Base-by-base conservation (phyloP, 2,888 invertebrate genomes). In the Cotesia congregata region DNA sequence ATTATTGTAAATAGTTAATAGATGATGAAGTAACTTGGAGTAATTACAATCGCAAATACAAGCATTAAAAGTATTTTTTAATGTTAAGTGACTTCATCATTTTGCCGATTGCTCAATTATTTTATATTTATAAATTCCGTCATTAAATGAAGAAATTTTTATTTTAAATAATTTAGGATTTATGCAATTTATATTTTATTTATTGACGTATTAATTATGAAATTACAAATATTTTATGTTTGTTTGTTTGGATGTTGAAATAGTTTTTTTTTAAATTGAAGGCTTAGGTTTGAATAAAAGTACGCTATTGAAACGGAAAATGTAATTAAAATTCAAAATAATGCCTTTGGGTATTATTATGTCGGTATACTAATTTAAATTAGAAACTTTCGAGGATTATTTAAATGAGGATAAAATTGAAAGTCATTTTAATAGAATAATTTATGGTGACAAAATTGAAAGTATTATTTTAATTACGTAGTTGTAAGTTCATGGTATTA, bases 31-130 rank as follows among this genome's bases (percentile, higher is more conserved):
- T 50, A 50, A 50, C 50, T 7, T 12, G 12, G 50, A 50, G 50
- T 12, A 7, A 50, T 50, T 50, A 12, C 50, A 50, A 12, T 7
- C 9, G 50, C 50, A 50, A 12, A 50, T 50, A 50, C 50, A 20
- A 20, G 15, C 20, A n/a, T 6, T 62, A 15, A 60, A 62, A 20
- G 62, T 17, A 62, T 62, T 62, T 62, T 62, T 62, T 62, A 62
- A 17, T 62, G 62, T 62, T 62, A 62, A 20, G 20, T 62, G 62
- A 62, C 20, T 62, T 62, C 20, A 62, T 62, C 62, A 15, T 17
- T 62, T 62, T 7, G 17, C 62, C 15, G 7, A 62, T 62, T 62
- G 15, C 62, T 7, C 20, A 62, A 62, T 6, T 17, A 20, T 62
- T 17, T 17, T 62, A 15, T n/a, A 15, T 15, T 62, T 20, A 62